Percentiles rank a stretch among this genome's conserved stretches.
phyloP scores from a whole-genome alignment of 2,113 vertebrate genomes.

The Nothocercus nigrocapillus region DNA sequence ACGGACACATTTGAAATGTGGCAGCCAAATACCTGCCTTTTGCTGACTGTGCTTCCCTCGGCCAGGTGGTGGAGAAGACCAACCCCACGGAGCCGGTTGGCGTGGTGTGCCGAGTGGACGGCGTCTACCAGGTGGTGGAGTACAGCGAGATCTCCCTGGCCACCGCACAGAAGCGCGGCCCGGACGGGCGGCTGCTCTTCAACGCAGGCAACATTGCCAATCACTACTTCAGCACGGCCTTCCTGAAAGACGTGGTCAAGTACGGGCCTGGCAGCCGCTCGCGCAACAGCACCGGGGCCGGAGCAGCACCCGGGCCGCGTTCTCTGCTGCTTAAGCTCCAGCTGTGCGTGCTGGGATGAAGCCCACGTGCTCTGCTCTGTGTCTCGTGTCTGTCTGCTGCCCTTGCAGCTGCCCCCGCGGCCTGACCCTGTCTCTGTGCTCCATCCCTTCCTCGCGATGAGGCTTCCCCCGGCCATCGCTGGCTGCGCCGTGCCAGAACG shows the following conservation, averaged over 20 bases:
- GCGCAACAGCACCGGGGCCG: rapidly evolving
- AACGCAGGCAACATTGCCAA: slow-evolving; percentile 94
- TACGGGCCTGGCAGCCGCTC: slow-evolving; percentile 64
- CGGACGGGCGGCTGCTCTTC: slow-evolving; percentile 90
- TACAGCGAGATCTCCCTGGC: slow-evolving; percentile 96
- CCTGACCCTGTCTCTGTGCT: neutral
- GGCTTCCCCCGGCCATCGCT: rapidly evolving
- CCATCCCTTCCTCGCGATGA: neutral
- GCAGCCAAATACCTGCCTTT: neutral
- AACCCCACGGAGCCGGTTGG: slow-evolving; percentile 96
- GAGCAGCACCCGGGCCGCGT: rapidly evolving
- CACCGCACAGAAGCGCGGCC: slow-evolving; percentile 87
- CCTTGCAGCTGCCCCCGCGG: no score
- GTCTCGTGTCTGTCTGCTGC: no score
- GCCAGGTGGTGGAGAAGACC: slow-evolving; percentile 96
- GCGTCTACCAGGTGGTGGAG: slow-evolving; percentile 93
- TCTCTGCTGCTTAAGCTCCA: neutral
- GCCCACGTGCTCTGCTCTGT: rapidly evolving
- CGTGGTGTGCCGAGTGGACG: slow-evolving; percentile 93
- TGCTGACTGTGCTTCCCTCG: neutral
- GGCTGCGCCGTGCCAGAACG: neutral
- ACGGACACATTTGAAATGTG: rapidly evolving
- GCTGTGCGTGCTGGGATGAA: neutral
- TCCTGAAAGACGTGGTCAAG: slow-evolving; percentile 91
- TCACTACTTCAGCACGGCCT: slow-evolving; percentile 92